These are phyloP conservation scores for Typhlichthys eigenmanni DNA, from an alignment of 2,797 vertebrate species.

Conservation along the genomic window DNA sequence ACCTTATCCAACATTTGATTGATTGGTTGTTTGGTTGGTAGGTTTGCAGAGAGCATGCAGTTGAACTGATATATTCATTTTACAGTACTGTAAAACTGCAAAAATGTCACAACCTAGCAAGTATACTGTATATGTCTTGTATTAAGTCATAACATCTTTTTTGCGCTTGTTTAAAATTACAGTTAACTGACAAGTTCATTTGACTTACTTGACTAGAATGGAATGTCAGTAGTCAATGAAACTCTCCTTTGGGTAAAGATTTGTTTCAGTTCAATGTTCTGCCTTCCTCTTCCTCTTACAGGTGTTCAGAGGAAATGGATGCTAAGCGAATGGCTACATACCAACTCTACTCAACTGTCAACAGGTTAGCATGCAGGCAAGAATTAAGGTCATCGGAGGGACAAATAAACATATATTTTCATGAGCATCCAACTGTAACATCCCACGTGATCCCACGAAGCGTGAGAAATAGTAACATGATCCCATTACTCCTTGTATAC, in stretches of 20 bases:
- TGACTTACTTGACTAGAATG: no score
- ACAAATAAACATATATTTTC: not conserved
- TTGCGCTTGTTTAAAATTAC: no score
- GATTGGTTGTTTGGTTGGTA: no score
- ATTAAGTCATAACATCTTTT: no score
- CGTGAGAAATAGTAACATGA: conserved; percentile 28
- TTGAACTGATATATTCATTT: no score
- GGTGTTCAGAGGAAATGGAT: conserved; percentile 51
- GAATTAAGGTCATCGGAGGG: not conserved
- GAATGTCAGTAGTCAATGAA: not conserved
- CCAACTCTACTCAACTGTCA: conserved; percentile 50
- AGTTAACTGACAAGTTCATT: no score
- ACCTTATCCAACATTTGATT: no score
- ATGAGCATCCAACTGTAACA: not conserved
- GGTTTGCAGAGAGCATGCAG: no score
- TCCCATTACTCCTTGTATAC: conserved; percentile 36
- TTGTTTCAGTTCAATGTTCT: not conserved
- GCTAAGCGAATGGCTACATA: conserved; percentile 53
- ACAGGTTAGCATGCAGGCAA: conserved; percentile 50
- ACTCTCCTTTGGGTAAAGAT: not conserved
- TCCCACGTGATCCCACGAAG: conserved; percentile 2
- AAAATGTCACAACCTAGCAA: no score
- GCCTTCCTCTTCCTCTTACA: conserved; percentile 26
- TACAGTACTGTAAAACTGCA: no score
- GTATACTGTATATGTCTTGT: no score